Evolutionary conservation across 2,888 invertebrate species (phyloP).

Genomic region (Periphyllus acericola): DNA sequence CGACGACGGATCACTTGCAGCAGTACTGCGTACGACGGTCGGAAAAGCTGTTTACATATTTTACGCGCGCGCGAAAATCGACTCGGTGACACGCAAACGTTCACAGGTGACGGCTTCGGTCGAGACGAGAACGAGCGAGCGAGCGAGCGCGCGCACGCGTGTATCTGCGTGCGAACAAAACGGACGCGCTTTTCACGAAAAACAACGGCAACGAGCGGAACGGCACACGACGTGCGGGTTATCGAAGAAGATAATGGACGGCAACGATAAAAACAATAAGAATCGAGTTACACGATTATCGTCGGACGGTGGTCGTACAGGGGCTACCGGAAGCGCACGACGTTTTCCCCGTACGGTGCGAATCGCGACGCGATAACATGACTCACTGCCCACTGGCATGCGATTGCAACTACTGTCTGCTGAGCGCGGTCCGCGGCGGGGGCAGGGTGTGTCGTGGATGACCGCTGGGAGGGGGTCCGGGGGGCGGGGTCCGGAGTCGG

Average conservation of each 20-base stretch:
- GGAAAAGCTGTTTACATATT: constrained; percentile 35
- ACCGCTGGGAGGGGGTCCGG: not conserved
- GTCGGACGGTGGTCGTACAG: not conserved
- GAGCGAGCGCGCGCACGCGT: not conserved
- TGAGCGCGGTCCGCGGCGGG: not conserved
- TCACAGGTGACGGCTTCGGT: not conserved
- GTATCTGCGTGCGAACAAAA: no score
- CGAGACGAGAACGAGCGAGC: not conserved
- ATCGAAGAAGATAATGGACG: not conserved
- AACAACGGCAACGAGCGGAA: not conserved
- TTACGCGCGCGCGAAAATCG: not conserved
- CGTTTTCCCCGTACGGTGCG: constrained; percentile 43
- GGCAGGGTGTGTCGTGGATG: constrained; percentile 6
- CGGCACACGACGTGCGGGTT: no score
- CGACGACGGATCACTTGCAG: not conserved
- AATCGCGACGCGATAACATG: constrained; percentile 31
- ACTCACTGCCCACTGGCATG: constrained; percentile 25
- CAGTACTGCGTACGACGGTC: not conserved
- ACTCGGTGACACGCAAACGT: not conserved
- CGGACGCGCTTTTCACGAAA: not conserved
- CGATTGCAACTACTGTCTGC: constrained; percentile 49
- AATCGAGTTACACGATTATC: not conserved
- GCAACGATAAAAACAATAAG: not conserved
- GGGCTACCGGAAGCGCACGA: constrained; percentile 38
- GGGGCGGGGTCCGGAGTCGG: not conserved